Evolutionary conservation across 2,797 vertebrate species (phyloP), one percentile per base, ranked within the genome.

Genomic region (Arremon brunneinucha): DNA sequence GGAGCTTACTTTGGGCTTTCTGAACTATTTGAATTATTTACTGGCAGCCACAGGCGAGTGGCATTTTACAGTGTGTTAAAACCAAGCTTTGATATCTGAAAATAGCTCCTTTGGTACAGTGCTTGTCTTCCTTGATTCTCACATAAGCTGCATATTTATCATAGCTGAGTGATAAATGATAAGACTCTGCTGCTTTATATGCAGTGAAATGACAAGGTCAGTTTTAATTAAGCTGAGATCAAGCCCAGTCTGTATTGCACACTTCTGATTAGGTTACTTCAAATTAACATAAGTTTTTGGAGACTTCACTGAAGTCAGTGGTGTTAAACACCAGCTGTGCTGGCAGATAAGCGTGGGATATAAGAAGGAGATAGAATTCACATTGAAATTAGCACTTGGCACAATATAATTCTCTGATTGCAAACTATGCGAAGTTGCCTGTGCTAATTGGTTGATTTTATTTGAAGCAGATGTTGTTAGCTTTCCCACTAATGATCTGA

Each of bases 361-460:
- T 98, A 97, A 98, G 98, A 98, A 98, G 97, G 95, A 98, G 98
- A 98, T 98, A 98, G 98, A 97, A 98, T 98, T 98, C 98, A 98
- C 98, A 98, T 97, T 98, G 97, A 98, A 98, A 98, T 98, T 98
- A 98, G 98, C 97, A 98, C 98, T 98, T 98, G 98, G 98, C 98
- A 98, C 98, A 98, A 98, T 98, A 98, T 98, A 98, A 98, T 98
- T 98, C 98, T 98, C 98, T 98, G 98, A 98, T 98, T 98, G 98
- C 98, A 98, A 98, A 98, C 98, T 98, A 98, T 98, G 97, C 35
- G 96, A 98, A 98, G 98, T 98, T 98, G 98, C 97, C 98, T 97
- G 97, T 1, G 84, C 97, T 98, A 98, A 98, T 98, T 98, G 98
- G 98, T 98, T 98, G 98, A 98, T 98, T 98, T 98, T 98, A 98